These are phyloP conservation scores for Stegostoma tigrinum DNA, from an alignment of 2,113 vertebrate species.

Conservation along the genomic window DNA sequence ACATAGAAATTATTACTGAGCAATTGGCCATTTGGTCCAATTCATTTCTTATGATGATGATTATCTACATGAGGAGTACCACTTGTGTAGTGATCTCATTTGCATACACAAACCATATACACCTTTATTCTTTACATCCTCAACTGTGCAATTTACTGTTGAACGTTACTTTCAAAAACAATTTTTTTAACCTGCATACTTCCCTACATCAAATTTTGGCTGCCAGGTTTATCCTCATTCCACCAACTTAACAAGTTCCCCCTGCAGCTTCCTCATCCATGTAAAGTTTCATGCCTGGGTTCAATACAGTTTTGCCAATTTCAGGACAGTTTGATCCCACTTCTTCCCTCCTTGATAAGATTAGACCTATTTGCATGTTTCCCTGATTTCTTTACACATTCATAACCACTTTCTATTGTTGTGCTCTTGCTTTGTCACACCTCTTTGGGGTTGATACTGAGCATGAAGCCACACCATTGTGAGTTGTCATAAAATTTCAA, in stretches of 20 bases:
- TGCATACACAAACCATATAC: no score
- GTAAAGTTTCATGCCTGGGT: not conserved
- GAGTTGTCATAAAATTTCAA: no score
- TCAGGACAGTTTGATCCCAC: not conserved
- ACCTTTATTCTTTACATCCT: not conserved
- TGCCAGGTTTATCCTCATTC: not conserved
- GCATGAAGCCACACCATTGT: no score
- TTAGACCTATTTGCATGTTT: not conserved
- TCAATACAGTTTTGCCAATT: not conserved
- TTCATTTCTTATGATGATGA: not conserved
- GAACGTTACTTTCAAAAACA: not conserved
- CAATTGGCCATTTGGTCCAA: not conserved
- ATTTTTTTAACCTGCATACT: not conserved
- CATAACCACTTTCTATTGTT: not conserved
- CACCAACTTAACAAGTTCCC: not conserved
- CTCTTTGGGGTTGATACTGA: no score
- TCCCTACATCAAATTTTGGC: not conserved
- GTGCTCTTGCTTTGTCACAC: not conserved
- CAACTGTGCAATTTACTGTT: not conserved
- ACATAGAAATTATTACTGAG: not conserved
- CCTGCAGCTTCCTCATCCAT: not conserved
- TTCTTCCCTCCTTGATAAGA: not conserved
- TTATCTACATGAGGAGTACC: not conserved
- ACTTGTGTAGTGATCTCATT: no score
- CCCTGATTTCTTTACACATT: not conserved